Percentiles rank a stretch among this genome's conserved stretches.
Conservation (phyloP, 2,797 vertebrate species). For the Notolabrus celidotus region DNA sequence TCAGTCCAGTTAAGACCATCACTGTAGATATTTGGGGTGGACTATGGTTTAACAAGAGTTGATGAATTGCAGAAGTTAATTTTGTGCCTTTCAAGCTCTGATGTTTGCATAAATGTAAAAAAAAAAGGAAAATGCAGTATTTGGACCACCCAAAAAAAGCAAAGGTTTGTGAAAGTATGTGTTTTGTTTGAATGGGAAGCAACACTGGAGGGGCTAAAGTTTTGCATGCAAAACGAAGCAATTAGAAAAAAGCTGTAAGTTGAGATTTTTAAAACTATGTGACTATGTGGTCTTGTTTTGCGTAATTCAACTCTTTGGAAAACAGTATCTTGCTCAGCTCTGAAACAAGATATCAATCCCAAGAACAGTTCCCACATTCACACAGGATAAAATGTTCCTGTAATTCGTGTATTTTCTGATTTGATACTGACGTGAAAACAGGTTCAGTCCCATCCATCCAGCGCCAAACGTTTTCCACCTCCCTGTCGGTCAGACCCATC, state of each 20-base stretch:
- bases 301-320: conserved; percentile 34
- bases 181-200: conserved; percentile 25
- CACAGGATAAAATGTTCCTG: conserved; percentile 2
- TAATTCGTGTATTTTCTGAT: conserved; percentile 2
- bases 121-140: neutral
- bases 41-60: neutral
- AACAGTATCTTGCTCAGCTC: conserved; percentile 2
- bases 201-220: neutral
- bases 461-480: conserved; percentile 90
- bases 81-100: neutral
- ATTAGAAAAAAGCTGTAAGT: conserved; percentile 2
- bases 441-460: conserved; percentile 92
- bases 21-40: neutral
- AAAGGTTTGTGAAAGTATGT: conserved; percentile 3
- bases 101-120: neutral
- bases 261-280: conserved; percentile 13
- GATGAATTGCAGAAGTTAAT: neutral
- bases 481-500: conserved; percentile 93
- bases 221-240: conserved; percentile 7
- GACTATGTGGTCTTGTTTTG: conserved; percentile 36
- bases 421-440: conserved; percentile 88
- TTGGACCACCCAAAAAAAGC: neutral
- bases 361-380: neutral
- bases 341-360: conserved; percentile 23
- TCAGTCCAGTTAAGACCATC: conserved; percentile 2